Evolutionary conservation across 1,140 invertebrate species (phyloP).

Genomic region (Aphelenchoides besseyi): DNA sequence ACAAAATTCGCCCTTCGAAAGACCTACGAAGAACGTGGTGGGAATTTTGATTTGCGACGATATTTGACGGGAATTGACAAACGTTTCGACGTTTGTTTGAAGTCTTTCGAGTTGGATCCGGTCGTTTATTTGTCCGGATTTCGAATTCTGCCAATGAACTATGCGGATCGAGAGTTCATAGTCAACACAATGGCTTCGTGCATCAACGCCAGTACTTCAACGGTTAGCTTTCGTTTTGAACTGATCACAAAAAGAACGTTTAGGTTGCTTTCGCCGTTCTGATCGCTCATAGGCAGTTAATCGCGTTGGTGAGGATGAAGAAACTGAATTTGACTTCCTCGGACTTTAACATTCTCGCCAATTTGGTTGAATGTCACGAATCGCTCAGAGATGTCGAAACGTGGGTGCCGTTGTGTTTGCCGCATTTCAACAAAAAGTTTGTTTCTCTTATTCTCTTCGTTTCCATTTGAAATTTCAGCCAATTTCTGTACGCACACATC

Average conservation of each 20-base stretch:
- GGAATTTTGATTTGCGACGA: constrained; percentile 46
- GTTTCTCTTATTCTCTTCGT: not conserved
- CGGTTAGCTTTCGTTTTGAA: constrained; percentile 24
- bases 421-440: constrained; percentile 48
- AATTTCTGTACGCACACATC: constrained; percentile 47
- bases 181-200: constrained; percentile 40
- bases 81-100: constrained; percentile 41
- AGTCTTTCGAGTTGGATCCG: constrained; percentile 50
- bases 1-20: constrained; percentile 29
- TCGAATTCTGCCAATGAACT: constrained; percentile 44
- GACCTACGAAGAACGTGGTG: constrained; percentile 35
- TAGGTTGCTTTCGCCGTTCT: constrained; percentile 49
- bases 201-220: constrained; percentile 44
- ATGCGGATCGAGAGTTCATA: constrained; percentile 45
- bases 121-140: constrained; percentile 47
- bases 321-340: constrained; percentile 39
- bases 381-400: constrained; percentile 39
- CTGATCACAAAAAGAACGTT: no score
- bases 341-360: constrained; percentile 49
- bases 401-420: constrained; percentile 49
- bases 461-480: constrained; percentile 24
- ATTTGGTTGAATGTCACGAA: constrained; percentile 51
- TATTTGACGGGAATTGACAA: constrained; percentile 41
- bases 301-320: constrained; percentile 48
- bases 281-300: constrained; percentile 46